These are phyloP conservation scores for Styela clava DNA, from an alignment of 23 tunicate genomes.

Conservation along the genomic window DNA sequence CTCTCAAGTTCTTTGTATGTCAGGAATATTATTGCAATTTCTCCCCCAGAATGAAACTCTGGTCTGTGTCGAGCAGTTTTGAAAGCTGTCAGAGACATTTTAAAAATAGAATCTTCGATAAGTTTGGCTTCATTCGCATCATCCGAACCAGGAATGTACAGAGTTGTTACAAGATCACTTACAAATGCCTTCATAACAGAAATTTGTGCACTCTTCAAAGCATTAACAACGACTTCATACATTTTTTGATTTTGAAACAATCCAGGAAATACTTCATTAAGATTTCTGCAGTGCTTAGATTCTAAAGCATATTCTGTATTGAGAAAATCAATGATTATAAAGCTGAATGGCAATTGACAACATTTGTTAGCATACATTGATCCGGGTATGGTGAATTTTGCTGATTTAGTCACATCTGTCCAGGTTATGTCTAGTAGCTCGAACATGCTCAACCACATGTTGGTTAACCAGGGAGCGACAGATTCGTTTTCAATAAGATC, in stretches of 20 bases:
- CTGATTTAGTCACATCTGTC: neutral
- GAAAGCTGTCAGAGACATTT: neutral
- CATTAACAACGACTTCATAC: neutral
- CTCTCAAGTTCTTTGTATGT: slow-evolving; percentile 17
- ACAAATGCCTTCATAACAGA: slow-evolving; percentile 11
- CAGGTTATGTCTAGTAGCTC: neutral
- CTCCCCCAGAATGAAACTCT: slow-evolving; percentile 12
- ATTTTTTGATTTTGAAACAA: neutral
- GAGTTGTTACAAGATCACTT: neutral
- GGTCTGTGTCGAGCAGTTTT: neutral
- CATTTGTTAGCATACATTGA: neutral
- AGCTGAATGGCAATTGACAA: neutral
- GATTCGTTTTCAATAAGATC: slow-evolving; percentile 17
- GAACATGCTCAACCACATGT: slow-evolving; percentile 41
- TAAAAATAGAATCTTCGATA: neutral
- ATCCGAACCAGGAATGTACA: slow-evolving; percentile 7
- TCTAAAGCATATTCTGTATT: neutral
- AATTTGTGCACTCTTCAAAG: neutral
- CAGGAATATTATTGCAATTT: slow-evolving; percentile 37
- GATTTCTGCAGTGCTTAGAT: no score
- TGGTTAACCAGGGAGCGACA: neutral
- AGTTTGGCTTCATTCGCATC: neutral
- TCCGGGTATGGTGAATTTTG: neutral
- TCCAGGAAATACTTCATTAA: neutral
- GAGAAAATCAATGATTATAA: neutral